Conservation (phyloP, 2,113 vertebrate genomes). For the Benitochromis conjunctus region DNA sequence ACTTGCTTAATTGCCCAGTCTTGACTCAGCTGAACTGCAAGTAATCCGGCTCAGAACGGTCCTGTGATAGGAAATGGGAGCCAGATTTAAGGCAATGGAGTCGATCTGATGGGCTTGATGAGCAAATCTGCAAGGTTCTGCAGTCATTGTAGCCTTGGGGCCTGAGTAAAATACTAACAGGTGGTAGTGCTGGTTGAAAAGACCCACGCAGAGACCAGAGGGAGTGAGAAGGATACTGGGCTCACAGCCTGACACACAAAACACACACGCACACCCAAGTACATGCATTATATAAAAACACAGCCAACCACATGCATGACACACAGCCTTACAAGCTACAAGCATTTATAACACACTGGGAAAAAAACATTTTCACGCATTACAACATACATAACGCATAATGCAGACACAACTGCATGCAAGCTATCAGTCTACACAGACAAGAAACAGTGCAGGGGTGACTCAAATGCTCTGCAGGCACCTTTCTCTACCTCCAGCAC, state of each 20-base stretch:
- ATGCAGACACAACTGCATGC: background rate
- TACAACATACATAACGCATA: background rate
- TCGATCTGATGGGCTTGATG: constrained; percentile 60
- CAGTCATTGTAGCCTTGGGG: constrained; percentile 58
- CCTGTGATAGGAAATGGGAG: constrained; percentile 59
- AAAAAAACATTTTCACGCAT: background rate
- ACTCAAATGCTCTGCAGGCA: constrained; percentile 39
- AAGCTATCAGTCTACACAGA: background rate
- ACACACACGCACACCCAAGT: background rate
- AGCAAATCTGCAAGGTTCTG: constrained; percentile 67
- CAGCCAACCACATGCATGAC: constrained; percentile 36
- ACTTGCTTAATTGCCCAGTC: constrained; percentile 9
- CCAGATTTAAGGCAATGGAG: constrained; percentile 56
- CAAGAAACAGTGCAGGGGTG: background rate
- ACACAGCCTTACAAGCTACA: background rate
- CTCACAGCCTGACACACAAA: constrained; percentile 52
- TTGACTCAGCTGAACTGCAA: constrained; percentile 48
- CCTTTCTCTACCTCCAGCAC: constrained; percentile 46
- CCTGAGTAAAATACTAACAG: constrained; percentile 73
- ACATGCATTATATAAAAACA: constrained; percentile 26
- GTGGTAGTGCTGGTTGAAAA: constrained; percentile 63
- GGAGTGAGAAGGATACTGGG: constrained; percentile 62
- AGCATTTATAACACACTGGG: background rate
- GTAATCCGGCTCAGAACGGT: constrained; percentile 41
- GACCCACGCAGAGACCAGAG: constrained; percentile 71